These are phyloP conservation scores for Pseudanteris insignis DNA, from an alignment of 2,888 invertebrate species.

Conservation along the genomic window DNA sequence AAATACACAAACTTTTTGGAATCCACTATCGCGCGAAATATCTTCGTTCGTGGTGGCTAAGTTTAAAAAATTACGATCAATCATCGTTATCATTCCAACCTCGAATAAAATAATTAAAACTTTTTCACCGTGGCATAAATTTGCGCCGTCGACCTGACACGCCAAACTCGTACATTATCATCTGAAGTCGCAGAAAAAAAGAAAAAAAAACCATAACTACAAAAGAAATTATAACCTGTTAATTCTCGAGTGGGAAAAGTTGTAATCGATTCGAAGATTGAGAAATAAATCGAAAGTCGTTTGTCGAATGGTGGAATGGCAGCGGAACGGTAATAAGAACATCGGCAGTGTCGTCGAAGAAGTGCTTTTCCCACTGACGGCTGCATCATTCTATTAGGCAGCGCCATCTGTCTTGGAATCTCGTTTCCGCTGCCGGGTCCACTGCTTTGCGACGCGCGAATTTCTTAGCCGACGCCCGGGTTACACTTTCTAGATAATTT, in stretches of 20 bases:
- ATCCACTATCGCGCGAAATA: too few species aligned
- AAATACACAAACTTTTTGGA: too few species aligned
- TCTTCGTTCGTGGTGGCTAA: too few species aligned
- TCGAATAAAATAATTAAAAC: too few species aligned
- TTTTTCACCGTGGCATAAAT: too few species aligned
- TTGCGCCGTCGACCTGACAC: too few species aligned
- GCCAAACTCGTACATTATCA: too few species aligned
- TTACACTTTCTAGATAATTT: constrained; percentile 32
- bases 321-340: constrained; percentile 38
- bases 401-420: constrained; percentile 55
- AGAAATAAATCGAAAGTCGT: constrained; percentile 46
- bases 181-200: neutral
- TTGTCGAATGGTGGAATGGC: constrained; percentile 25
- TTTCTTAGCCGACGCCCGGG: constrained; percentile 25
- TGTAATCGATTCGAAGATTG: constrained; percentile 43
- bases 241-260: constrained; percentile 34
- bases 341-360: constrained; percentile 40
- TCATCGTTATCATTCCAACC: neutral
- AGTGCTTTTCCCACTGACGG: constrained; percentile 42
- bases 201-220: neutral
- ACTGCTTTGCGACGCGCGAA: constrained; percentile 20
- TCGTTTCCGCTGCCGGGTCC: constrained; percentile 43
- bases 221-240: constrained; percentile 10
- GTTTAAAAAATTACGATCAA: neutral
- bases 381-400: constrained; percentile 55